Conservation (phyloP, 2,888 invertebrate species). For the Rutpela maculata region DNA sequence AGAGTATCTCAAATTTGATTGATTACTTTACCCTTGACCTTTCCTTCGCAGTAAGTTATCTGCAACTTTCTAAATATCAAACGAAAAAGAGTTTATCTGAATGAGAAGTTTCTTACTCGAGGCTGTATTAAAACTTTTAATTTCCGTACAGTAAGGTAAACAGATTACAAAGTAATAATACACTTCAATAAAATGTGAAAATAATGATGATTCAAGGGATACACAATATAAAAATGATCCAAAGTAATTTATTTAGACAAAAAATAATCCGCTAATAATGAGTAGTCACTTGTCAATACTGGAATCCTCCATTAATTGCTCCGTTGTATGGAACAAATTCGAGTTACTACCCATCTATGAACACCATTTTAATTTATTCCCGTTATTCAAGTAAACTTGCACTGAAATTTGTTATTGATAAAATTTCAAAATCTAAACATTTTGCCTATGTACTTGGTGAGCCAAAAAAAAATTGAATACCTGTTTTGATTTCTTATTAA, state of each 20-base stretch:
- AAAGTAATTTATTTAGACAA: not conserved
- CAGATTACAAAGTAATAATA: not conserved
- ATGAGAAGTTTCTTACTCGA: not conserved
- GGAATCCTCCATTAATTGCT: not conserved
- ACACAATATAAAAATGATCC: not conserved
- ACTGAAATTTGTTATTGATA: too few relatives aligned
- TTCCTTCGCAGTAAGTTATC: not conserved
- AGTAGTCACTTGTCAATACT: not conserved
- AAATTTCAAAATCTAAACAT: too few relatives aligned
- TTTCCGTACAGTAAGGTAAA: not conserved
- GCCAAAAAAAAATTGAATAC: too few relatives aligned
- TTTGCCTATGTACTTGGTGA: too few relatives aligned
- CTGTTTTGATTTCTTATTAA: too few relatives aligned
- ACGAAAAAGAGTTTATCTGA: conserved; percentile 1
- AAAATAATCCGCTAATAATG: not conserved
- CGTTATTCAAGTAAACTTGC: too few relatives aligned
- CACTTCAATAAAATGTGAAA: not conserved
- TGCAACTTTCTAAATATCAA: not conserved
- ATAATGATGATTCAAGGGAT: not conserved
- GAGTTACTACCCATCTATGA: not conserved
- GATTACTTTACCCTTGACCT: conserved; percentile 21
- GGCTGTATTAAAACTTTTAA: not conserved
- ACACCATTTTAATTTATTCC: too few relatives aligned
- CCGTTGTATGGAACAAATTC: not conserved
- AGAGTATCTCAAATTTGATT: conserved; percentile 25